Conservation (phyloP, 2,113 vertebrate genomes). For the Pterophyllum scalare region DNA sequence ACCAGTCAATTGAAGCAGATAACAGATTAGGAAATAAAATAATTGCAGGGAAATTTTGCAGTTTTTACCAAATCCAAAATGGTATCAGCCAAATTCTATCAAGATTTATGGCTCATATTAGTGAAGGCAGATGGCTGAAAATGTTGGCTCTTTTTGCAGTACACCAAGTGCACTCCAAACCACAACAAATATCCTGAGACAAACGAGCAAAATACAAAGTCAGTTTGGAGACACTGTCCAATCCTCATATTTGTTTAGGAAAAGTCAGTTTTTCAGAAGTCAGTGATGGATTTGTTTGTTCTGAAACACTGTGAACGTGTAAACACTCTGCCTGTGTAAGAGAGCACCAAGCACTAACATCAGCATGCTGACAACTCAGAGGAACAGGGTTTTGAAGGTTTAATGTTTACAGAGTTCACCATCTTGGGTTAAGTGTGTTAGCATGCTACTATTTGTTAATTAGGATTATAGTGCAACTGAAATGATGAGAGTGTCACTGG, state of each 20-base stretch:
- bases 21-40: constrained; percentile 1
- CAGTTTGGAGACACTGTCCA: background rate
- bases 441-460: background rate
- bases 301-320: background rate
- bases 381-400: background rate
- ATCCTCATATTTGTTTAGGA: background rate
- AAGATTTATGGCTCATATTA: background rate
- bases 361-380: background rate
- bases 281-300: background rate
- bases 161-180: constrained; percentile 2
- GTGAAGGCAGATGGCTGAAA: constrained; percentile 4
- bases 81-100: constrained; percentile 12
- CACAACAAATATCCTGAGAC: background rate
- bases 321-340: background rate
- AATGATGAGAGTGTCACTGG: background rate
- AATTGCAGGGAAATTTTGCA: background rate
- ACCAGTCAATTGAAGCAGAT: background rate
- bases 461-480: background rate
- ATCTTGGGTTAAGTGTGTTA: constrained; percentile 2
- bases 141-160: background rate
- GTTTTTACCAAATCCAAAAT: background rate
- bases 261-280: background rate
- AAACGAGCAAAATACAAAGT: background rate
- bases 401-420: background rate
- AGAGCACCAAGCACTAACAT: background rate